These are phyloP conservation scores for Butorides virescens DNA, from an alignment of 2,113 vertebrate species.

Conservation along the genomic window DNA sequence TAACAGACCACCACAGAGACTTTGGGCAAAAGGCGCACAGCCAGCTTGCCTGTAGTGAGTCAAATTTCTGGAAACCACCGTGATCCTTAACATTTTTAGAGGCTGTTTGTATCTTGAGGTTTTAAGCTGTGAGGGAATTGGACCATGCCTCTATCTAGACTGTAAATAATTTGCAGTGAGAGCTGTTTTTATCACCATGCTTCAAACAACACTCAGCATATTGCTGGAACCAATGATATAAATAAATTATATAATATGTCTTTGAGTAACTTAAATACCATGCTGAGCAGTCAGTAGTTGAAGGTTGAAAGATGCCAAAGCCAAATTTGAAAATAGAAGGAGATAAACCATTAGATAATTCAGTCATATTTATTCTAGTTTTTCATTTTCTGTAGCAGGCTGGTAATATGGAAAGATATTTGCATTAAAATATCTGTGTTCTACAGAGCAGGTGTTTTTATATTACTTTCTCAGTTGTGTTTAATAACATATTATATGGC, in stretches of 20 bases:
- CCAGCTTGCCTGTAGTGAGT: not conserved
- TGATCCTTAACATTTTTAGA: not conserved
- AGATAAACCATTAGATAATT: not conserved
- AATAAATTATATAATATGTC: slow-evolving; percentile 55
- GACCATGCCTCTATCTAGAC: not conserved
- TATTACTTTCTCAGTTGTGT: not conserved
- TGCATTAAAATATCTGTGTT: not conserved
- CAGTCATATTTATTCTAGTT: not conserved
- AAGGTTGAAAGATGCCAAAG: not conserved
- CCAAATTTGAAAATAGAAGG: slow-evolving; percentile 4
- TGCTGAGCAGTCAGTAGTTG: slow-evolving; percentile 11
- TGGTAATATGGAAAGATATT: not conserved
- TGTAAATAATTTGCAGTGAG: slow-evolving; percentile 22
- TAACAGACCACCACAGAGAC: not conserved
- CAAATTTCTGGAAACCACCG: not conserved
- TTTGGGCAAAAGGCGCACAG: not conserved
- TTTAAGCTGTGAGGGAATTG: not conserved
- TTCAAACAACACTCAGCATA: slow-evolving; percentile 60
- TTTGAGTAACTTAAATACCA: slow-evolving; percentile 7
- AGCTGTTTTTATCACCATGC: slow-evolving; percentile 28
- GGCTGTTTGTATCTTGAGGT: not conserved
- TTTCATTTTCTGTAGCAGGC: not conserved
- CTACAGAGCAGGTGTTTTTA: not conserved
- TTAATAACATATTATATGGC: not conserved
- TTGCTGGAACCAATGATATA: slow-evolving; percentile 32